A percentile compares a stretch with the other conserved stretches of the same genome.
Evolutionary conservation across 1,140 invertebrate species (phyloP).

Genomic region (Diabrotica undecimpunctata): DNA sequence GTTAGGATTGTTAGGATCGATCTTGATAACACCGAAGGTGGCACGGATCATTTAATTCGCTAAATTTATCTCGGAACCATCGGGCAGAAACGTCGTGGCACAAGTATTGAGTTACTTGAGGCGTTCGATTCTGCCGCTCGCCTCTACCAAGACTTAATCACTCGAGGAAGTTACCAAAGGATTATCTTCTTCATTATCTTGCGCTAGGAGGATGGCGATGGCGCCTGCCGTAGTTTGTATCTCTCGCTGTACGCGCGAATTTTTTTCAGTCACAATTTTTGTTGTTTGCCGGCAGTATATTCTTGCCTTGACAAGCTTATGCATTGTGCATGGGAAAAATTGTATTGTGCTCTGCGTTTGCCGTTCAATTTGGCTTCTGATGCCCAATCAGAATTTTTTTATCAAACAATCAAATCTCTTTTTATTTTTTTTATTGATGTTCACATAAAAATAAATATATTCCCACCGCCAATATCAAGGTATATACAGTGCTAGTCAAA

Average conservation of each 20-base stretch:
- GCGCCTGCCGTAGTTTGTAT: not conserved
- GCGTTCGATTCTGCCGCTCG: not conserved
- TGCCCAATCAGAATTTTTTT: no score
- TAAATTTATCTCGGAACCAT: conserved; percentile 14
- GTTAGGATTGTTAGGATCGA: no score
- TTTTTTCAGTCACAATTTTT: not conserved
- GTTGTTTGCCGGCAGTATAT: not conserved
- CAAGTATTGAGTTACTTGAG: conserved; percentile 9
- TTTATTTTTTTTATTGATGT: no score
- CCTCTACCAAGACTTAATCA: not conserved
- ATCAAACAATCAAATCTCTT: no score
- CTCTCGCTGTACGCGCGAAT: not conserved
- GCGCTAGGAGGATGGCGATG: not conserved
- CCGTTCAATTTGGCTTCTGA: no score
- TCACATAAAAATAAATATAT: no score
- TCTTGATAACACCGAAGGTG: not conserved
- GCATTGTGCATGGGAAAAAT: no score
- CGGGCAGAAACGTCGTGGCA: conserved; percentile 4
- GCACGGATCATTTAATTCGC: conserved; percentile 18
- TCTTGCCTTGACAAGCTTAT: no score
- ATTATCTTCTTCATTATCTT: conserved; percentile 3
- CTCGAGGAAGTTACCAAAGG: not conserved
- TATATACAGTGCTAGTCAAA: no score
- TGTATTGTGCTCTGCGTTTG: no score
- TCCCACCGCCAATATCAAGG: no score